phyloP scores from a whole-genome alignment of 2,888 invertebrate species.

The Rhogogaster chlorosoma region DNA sequence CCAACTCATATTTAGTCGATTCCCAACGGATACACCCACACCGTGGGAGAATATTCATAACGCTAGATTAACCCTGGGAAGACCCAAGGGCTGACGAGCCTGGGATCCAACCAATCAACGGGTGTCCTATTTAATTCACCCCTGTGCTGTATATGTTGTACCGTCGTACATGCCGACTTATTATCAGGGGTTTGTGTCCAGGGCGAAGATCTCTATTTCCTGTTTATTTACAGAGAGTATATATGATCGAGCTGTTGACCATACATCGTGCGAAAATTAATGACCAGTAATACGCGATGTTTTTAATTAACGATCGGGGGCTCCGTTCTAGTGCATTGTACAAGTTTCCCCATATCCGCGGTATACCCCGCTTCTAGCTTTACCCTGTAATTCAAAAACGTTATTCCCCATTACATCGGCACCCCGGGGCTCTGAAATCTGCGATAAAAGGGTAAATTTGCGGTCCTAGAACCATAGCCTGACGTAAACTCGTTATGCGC shows the following conservation, averaged over 20 bases:
- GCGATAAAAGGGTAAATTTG: constrained; percentile 36
- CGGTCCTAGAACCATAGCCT: neutral
- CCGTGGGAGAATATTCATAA: constrained; percentile 74
- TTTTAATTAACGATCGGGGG: neutral
- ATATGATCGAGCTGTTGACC: neutral
- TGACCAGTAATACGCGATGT: neutral
- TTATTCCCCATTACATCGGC: neutral
- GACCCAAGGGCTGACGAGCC: constrained; percentile 52
- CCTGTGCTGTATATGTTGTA: neutral
- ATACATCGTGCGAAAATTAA: neutral
- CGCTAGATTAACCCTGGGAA: constrained; percentile 73
- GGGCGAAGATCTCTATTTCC: neutral
- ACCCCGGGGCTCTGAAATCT: neutral
- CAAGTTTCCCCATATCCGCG: neutral
- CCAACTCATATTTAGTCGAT: neutral
- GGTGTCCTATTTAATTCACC: constrained; percentile 41
- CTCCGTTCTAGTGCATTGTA: neutral
- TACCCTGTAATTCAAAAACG: neutral
- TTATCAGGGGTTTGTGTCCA: constrained; percentile 13
- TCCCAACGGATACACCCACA: neutral
- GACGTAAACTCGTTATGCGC: constrained; percentile 21
- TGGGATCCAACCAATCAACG: constrained; percentile 46
- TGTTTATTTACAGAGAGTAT: neutral
- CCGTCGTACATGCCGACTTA: neutral
- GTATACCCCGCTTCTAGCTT: neutral